Evolutionary conservation across 2,797 vertebrate species (phyloP).

Genomic region (Hippopotamyrus pictus): DNA sequence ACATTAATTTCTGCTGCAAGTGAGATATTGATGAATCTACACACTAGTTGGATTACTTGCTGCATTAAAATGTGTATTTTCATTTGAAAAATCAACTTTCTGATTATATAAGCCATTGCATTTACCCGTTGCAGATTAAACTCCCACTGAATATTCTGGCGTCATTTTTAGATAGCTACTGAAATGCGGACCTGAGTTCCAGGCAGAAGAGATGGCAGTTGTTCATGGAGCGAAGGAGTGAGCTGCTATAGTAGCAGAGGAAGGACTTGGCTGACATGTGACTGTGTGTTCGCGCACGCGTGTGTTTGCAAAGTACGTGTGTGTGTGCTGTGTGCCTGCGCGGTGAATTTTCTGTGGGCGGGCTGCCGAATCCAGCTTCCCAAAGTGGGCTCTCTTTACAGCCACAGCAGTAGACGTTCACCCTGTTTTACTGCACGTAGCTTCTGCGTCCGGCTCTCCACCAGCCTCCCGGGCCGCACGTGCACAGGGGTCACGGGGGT

Average conservation of each 20-base stretch:
- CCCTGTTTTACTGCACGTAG: slow-evolving; percentile 5
- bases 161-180: neutral
- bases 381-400: slow-evolving; percentile 19
- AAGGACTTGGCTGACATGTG: slow-evolving; percentile 8
- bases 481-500: neutral
- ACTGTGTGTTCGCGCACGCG: slow-evolving; percentile 7
- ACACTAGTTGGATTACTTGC: neutral
- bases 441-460: neutral
- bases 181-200: neutral
- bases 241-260: slow-evolving; percentile 10
- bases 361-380: slow-evolving; percentile 31
- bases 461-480: neutral
- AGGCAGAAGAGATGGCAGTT: neutral
- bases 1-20: neutral
- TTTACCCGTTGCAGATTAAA: slow-evolving; percentile 4
- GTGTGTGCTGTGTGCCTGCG: neutral
- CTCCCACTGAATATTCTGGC: neutral
- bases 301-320: slow-evolving; percentile 14
- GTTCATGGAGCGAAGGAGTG: neutral
- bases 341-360: slow-evolving; percentile 41
- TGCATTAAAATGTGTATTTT: neutral
- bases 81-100: neutral
- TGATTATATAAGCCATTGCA: neutral
- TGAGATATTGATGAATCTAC: neutral
- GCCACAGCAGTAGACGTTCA: neutral